Base-by-base conservation (phyloP, 2,888 invertebrate genomes). In the Nemotelus pantherinus region DNA sequence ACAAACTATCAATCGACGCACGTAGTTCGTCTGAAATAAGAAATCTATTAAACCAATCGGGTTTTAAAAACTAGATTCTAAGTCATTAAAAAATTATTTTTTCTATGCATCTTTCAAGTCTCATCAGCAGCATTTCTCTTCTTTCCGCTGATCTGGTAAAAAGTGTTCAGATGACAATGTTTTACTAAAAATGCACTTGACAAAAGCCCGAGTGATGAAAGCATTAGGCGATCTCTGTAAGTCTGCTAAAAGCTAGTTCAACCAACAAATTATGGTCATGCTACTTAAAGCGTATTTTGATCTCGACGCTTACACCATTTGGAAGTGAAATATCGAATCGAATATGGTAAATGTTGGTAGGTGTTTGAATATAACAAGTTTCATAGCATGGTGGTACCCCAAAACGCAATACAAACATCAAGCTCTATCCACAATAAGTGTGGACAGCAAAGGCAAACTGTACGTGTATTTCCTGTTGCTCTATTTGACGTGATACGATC, bases 271-370 rank as follows among this genome's bases (percentile, higher is more conserved):
- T 70, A 53, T 70, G 50, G 53, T 47, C 47, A 58, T 72, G 41
- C 50, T 60, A 60, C 74, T 74, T 39, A 58, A 72, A 74, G 63
- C 41, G 55, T 60, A 48, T 60, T 60, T 74, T 60, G 60, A 74
- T 74, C 74, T 60, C 74, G 48, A 63, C 72, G 60, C 7, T 72
- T 58, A 72, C 60, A 58, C 41, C 25, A 58, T 72, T 60, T 58
- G 60, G 74, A 74, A 74, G 74, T 74, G 48, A 74, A 60, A 74
- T 63, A 63, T 74, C 53, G 53, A 74, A 55, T 57, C 63, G 63
- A 60, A 74, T 74, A 74, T 74, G 74, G 74, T 74, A 60, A 74
- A 74, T 74, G 63, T 41, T 70, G 57, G 74, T 74, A 74, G 74
- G 74, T 74, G 74, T 60, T 47, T 74, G 74, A 63, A 45, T 48